A percentile compares a stretch with the other conserved stretches of the same genome.
phyloP scores from a whole-genome alignment of 2,888 invertebrate genomes.

The Megastigmus dorsalis region DNA sequence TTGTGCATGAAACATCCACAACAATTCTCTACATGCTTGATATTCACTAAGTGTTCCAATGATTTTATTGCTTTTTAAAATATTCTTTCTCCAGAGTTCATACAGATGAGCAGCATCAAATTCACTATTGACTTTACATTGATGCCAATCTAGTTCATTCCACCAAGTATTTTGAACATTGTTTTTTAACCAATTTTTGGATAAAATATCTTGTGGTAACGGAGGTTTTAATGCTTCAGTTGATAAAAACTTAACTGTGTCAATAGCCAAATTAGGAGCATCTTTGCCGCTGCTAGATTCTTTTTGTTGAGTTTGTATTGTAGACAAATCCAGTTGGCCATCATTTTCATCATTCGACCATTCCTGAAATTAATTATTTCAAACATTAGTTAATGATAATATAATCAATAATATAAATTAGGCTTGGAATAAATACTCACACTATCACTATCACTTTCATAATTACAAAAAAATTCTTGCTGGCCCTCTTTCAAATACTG shows the following conservation, averaged over 20 bases:
- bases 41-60: slow-evolving; percentile 69
- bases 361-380: slow-evolving; percentile 58
- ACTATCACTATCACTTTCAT: slow-evolving; percentile 68
- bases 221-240: slow-evolving; percentile 57
- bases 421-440: slow-evolving; percentile 36
- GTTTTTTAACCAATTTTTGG: slow-evolving; percentile 67
- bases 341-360: slow-evolving; percentile 68
- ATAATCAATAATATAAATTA: background rate
- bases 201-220: slow-evolving; percentile 61
- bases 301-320: slow-evolving; percentile 9
- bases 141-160: slow-evolving; percentile 71
- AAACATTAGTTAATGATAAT: background rate
- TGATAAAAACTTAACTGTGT: slow-evolving; percentile 27
- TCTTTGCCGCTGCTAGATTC: slow-evolving; percentile 54
- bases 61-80: slow-evolving; percentile 55
- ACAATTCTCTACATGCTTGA: slow-evolving; percentile 68
- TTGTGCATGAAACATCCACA: slow-evolving; percentile 70
- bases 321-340: slow-evolving; percentile 37
- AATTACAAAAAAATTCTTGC: slow-evolving; percentile 68
- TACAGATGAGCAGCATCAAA: slow-evolving; percentile 73
- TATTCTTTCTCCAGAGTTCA: slow-evolving; percentile 68
- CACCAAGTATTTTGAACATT: slow-evolving; percentile 75
- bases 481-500: slow-evolving; percentile 75
- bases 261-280: slow-evolving; percentile 53
- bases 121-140: slow-evolving; percentile 65